Percentiles rank a stretch among this genome's conserved stretches.
Conservation (phyloP, 2,113 vertebrate species). For the Malurus melanocephalus region DNA sequence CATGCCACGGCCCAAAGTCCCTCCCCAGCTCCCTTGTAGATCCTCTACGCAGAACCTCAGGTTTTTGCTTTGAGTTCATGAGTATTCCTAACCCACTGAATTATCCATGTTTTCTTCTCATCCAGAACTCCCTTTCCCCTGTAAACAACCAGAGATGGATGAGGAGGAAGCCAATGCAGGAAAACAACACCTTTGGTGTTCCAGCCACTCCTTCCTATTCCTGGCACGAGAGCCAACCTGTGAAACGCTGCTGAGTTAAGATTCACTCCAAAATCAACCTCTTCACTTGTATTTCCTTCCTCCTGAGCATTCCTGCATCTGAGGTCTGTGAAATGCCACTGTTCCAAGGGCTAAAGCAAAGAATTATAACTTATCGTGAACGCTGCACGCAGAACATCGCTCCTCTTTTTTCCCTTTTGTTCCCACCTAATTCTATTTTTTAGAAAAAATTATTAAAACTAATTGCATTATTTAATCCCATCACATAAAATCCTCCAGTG, state of each 20-base stretch:
- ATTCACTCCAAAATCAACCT: neutral
- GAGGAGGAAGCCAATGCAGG: neutral
- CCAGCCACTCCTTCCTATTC: neutral
- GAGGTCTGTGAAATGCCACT: neutral
- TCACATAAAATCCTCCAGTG: slow-evolving; percentile 70
- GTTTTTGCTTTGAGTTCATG: neutral
- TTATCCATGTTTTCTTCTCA: neutral
- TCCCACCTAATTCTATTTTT: slow-evolving; percentile 62
- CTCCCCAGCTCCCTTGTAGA: neutral
- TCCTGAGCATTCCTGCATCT: neutral
- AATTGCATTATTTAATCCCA: slow-evolving; percentile 71
- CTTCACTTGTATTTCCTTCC: neutral
- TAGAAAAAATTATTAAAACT: slow-evolving; percentile 65
- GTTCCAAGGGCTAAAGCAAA: neutral
- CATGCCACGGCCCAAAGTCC: neutral
- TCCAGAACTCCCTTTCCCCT: neutral
- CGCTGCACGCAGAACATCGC: neutral
- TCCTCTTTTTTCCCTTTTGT: slow-evolving; percentile 52
- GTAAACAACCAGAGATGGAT: neutral
- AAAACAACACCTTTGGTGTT: neutral
- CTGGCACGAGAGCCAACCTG: neutral
- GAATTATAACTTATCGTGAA: neutral
- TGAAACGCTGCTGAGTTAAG: neutral
- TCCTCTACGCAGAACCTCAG: neutral
- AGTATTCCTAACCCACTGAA: neutral